Percentiles rank a stretch among this genome's conserved stretches.
phyloP scores from a whole-genome alignment of 1,140 invertebrate species.

The Papilio dardanus region DNA sequence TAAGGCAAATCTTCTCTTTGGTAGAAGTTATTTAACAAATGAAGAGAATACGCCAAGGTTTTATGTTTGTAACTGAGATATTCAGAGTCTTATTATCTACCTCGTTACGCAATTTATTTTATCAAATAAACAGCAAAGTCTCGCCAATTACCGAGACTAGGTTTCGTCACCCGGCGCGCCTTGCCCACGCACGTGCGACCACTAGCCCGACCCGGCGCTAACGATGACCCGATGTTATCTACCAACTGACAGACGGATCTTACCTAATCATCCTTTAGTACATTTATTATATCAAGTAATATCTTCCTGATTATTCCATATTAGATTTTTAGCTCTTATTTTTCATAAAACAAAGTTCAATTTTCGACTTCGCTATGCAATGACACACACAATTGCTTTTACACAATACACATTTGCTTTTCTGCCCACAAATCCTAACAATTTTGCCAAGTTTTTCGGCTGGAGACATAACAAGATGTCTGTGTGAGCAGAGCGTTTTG shows the following conservation, averaged over 20 bases:
- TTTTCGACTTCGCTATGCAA: no score
- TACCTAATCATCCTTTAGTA: background rate
- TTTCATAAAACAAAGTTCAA: no score
- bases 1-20: no score
- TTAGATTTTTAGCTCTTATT: no score
- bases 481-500: background rate
- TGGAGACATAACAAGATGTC: background rate
- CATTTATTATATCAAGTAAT: background rate
- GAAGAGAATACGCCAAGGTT: no score
- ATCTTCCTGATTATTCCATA: background rate
- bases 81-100: no score
- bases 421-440: no score
- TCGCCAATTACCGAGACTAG: slow-evolving; percentile 14
- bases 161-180: slow-evolving; percentile 8
- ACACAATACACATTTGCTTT: no score
- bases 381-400: no score
- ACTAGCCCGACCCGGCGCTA: background rate
- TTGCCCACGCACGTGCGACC: background rate
- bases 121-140: slow-evolving; percentile 9
- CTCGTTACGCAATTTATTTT: background rate
- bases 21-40: no score
- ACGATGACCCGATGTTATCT: slow-evolving; percentile 19
- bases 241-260: background rate
- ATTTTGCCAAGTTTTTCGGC: no score
- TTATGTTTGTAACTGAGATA: no score